Conservation (phyloP, 2,113 vertebrate genomes). For the Fregetta grallaria region DNA sequence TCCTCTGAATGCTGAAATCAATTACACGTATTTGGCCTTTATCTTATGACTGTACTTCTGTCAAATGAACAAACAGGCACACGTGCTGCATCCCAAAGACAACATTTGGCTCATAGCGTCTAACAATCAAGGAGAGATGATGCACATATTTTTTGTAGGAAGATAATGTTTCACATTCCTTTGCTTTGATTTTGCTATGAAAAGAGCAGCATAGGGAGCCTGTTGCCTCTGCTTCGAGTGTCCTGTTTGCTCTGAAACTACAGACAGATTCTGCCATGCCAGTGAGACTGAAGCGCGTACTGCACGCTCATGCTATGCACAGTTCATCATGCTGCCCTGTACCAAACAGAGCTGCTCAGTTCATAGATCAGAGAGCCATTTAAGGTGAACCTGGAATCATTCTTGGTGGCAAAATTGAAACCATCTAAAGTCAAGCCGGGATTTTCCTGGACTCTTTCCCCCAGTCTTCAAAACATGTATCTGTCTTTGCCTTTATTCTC, state of each 20-base stretch:
- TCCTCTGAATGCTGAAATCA: background rate
- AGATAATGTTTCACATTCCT: background rate
- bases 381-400: constrained; percentile 38
- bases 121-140: background rate
- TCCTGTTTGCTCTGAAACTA: background rate
- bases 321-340: background rate
- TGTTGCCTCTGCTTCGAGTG: background rate
- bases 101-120: background rate
- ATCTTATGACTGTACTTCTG: background rate
- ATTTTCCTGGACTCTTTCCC: constrained; percentile 55
- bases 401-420: constrained; percentile 40
- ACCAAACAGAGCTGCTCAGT: background rate
- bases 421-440: constrained; percentile 48
- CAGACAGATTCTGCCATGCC: background rate
- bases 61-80: background rate
- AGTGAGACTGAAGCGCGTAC: background rate
- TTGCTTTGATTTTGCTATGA: background rate
- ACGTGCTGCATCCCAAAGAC: background rate
- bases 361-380: constrained; percentile 10
- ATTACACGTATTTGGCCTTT: background rate
- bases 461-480: constrained; percentile 23
- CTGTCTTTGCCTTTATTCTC: constrained; percentile 35
- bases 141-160: background rate
- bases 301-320: background rate
- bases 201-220: background rate